A percentile compares a stretch with the other conserved stretches of the same genome.
Conservation (phyloP, 2,888 invertebrate species). For the Apantesis nais region DNA sequence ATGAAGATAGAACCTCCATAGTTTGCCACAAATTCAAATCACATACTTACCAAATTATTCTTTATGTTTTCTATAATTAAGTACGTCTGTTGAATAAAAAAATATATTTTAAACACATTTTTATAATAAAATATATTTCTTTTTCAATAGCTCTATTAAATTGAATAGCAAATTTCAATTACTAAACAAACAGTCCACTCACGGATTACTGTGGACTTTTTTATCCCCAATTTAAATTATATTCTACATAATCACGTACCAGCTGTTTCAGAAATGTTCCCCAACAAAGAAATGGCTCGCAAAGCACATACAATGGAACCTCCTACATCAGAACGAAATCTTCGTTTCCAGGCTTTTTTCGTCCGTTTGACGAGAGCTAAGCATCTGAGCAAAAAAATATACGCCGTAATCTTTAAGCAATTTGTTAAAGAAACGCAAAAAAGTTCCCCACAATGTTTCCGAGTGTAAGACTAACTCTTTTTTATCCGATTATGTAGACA, state of each 20-base stretch:
- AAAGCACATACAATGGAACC: conserved; percentile 5
- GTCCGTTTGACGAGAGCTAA: conserved; percentile 44
- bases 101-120: too few relatives aligned
- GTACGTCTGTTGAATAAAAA: too few relatives aligned
- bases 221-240: neutral
- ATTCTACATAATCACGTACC: neutral
- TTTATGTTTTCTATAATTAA: too few relatives aligned
- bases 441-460: conserved; percentile 44
- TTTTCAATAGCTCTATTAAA: neutral
- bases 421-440: conserved; percentile 51
- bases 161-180: too few relatives aligned
- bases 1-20: too few relatives aligned
- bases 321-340: conserved; percentile 29
- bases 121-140: too few relatives aligned
- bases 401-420: conserved; percentile 57
- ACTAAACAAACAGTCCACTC: too few relatives aligned
- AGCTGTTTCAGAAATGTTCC: neutral
- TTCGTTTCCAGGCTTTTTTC: conserved; percentile 33
- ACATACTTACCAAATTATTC: too few relatives aligned
- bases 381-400: conserved; percentile 40
- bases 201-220: too few relatives aligned
- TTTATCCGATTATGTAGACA: conserved; percentile 47
- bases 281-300: neutral
- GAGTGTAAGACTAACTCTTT: conserved; percentile 34
- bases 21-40: too few relatives aligned